These are phyloP conservation scores for Australoheros facetus DNA, from an alignment of 2,797 vertebrate species.

Conservation along the genomic window DNA sequence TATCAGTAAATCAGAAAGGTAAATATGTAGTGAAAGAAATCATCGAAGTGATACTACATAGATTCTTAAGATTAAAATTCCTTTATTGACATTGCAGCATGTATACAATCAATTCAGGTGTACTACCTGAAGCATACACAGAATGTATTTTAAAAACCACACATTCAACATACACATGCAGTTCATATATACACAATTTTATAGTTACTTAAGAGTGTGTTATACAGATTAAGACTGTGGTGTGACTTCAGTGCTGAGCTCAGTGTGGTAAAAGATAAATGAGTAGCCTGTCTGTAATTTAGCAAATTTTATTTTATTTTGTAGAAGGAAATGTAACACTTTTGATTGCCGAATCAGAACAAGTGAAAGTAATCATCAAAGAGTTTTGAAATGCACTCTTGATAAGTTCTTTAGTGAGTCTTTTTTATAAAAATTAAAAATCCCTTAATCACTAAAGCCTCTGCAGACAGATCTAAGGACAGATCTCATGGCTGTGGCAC, in stretches of 20 bases:
- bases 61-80: rapidly evolving
- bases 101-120: neutral
- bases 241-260: neutral
- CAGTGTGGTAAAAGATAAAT: neutral
- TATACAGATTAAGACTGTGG: neutral
- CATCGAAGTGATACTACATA: rapidly evolving
- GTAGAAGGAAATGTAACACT: too few species aligned
- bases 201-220: neutral
- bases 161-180: too few species aligned
- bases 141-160: too few species aligned
- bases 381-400: neutral
- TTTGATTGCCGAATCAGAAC: neutral
- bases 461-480: neutral
- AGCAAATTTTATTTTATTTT: too few species aligned
- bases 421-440: neutral
- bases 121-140: too few species aligned
- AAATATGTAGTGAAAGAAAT: neutral
- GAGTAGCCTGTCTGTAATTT: too few species aligned
- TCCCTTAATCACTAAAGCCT: neutral
- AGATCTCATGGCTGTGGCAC: too few species aligned
- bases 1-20: neutral
- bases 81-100: neutral
- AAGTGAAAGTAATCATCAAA: neutral
- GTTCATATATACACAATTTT: neutral
- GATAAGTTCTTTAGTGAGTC: neutral